Percentiles rank a stretch among this genome's conserved stretches.
Evolutionary conservation across 2,113 vertebrate genomes (phyloP).

Genomic region (Phasianus colchicus): DNA sequence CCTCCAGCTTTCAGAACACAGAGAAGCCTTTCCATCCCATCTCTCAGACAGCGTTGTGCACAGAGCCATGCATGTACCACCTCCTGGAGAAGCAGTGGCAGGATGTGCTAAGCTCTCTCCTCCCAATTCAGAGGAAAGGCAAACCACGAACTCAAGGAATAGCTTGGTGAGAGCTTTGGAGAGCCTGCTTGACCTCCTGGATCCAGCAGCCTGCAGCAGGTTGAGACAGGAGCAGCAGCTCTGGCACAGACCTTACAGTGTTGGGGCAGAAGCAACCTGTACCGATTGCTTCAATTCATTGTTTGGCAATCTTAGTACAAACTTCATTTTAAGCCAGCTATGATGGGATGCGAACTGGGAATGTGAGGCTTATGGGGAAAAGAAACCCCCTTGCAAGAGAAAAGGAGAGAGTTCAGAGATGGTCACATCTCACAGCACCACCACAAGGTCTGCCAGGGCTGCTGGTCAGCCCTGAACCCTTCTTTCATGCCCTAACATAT

Average conservation of each 20-base stretch:
- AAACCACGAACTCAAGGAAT: not conserved
- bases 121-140: not conserved
- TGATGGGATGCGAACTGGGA: not conserved
- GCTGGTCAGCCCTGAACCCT: not conserved
- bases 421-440: not conserved
- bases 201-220: not conserved
- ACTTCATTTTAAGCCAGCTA: not conserved
- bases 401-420: not conserved
- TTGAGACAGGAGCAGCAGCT: not conserved
- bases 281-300: not conserved
- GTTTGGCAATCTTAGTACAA: not conserved
- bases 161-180: not conserved
- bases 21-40: not conserved
- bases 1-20: not conserved
- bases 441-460: not conserved
- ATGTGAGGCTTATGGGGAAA: not conserved
- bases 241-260: not conserved
- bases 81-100: accelerated
- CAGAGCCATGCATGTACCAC: accelerated
- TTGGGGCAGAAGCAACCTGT: not conserved
- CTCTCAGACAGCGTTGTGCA: accelerated
- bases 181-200: not conserved
- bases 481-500: not conserved
- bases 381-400: not conserved
- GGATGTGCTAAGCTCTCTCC: not conserved